These are phyloP conservation scores for Thereuonema tuberculata DNA, from an alignment of 1,140 invertebrate species.

Conservation along the genomic window DNA sequence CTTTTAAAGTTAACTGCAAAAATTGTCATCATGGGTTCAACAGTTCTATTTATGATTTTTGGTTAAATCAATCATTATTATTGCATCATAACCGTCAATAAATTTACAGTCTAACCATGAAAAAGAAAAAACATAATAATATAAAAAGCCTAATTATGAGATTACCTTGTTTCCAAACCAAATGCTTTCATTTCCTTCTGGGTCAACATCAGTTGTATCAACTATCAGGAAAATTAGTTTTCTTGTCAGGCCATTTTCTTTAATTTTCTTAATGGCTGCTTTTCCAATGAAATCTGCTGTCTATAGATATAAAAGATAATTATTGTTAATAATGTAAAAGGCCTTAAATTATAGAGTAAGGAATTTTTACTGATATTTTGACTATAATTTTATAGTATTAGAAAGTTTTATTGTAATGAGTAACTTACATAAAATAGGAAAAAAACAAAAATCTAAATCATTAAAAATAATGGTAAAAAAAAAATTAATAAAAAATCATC, in stretches of 20 bases:
- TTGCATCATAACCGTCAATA: too few relatives aligned
- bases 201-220: constrained; percentile 26
- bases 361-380: not conserved
- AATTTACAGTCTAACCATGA: not conserved
- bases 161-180: constrained; percentile 18
- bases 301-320: constrained; percentile 6
- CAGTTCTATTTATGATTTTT: too few relatives aligned
- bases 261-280: constrained; percentile 21
- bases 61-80: too few relatives aligned
- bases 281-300: constrained; percentile 27
- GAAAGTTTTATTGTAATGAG: too few relatives aligned
- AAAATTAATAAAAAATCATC: too few relatives aligned
- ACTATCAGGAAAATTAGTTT: constrained; percentile 23
- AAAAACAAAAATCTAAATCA: too few relatives aligned
- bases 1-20: too few relatives aligned
- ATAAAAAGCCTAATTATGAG: not conserved
- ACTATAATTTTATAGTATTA: too few relatives aligned
- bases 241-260: constrained; percentile 19
- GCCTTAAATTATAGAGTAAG: too few relatives aligned
- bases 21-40: too few relatives aligned
- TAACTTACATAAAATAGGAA: too few relatives aligned
- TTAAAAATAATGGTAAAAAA: too few relatives aligned
- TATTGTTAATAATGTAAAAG: not conserved
- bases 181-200: constrained; percentile 22
- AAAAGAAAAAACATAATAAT: not conserved